Conservation (phyloP, 2,113 vertebrate genomes). For the Microcebus ravelobensis region DNA sequence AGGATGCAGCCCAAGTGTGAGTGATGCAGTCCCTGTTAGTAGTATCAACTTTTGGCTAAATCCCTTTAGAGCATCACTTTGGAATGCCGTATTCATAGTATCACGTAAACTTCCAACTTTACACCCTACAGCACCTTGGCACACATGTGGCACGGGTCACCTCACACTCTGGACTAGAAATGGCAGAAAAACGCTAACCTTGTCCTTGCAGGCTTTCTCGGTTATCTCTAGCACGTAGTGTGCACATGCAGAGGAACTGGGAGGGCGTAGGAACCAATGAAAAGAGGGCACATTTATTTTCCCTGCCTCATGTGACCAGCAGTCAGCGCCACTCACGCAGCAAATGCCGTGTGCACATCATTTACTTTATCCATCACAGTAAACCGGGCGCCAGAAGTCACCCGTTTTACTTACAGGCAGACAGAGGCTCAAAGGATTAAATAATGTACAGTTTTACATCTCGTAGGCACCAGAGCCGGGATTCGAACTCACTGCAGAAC, state of each 20-base stretch:
- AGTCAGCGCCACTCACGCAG: neutral
- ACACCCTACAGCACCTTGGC: neutral
- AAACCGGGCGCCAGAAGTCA: neutral
- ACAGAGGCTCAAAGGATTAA: neutral
- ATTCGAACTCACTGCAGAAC: neutral
- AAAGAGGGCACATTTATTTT: neutral
- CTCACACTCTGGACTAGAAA: neutral
- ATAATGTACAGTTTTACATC: neutral
- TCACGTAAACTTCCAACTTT: neutral
- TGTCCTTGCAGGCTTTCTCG: neutral
- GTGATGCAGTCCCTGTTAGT: neutral
- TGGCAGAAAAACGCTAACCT: neutral
- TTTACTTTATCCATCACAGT: neutral
- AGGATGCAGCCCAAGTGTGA: neutral
- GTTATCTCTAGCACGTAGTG: neutral
- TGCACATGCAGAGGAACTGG: neutral
- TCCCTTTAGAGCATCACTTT: neutral
- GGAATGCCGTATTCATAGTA: neutral
- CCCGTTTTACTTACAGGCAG: neutral
- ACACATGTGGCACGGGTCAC: neutral
- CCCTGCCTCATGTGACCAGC: neutral
- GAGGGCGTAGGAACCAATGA: neutral
- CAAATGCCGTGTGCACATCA: neutral
- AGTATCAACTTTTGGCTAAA: neutral
- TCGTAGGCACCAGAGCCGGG: neutral